Base-by-base conservation (phyloP, 2,888 invertebrate species). In the Leptothorax acervorum region DNA sequence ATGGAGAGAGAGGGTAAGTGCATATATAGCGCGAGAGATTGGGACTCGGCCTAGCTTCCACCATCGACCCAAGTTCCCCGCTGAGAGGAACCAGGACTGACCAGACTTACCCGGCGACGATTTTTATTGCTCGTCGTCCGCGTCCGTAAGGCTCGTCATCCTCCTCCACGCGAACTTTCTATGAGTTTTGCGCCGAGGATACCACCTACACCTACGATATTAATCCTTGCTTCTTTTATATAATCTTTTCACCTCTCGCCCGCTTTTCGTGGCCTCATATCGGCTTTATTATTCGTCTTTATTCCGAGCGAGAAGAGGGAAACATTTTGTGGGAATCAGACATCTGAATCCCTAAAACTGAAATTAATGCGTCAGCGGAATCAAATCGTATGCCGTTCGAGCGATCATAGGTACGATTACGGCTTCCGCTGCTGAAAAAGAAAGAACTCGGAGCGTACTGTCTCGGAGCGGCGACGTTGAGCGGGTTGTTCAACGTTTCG, bases 101-200 rank as follows among this genome's bases (percentile, higher is more conserved):
- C 71, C 86, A 70, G 82, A 82, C 86, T 84, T 63, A 71, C 75
- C 57, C 60, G 60, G 48, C 82, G 86, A 84, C 87, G 73, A 83
- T 89, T 91, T 86, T 88, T 90, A 89, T 86, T 86, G 82, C 86
- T 85, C 85, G 65, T 86, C 82, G 84, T 53, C 86, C 63, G 74
- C 82, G 84, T 53, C 86, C 63, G 74, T 82, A 63, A 70, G 12
- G 18, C 31, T 18, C 83, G 63, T 83, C 82, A 45, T 86, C 55
- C 84, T 79, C 60, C 78, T 42, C n/a, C 23, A 66, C 39, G 75
- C 57, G 66, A 68, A 76, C 60, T 63, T 82, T 88, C 71, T 65
- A 63, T 79, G 84, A 79, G 75, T 60, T 73, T 35, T 31, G 48
- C 31, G 62, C 53, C 71, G 55, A 28, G 23, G 51, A 76, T 73